These are phyloP conservation scores for Barbus barbus DNA, from an alignment of 2,113 vertebrate species.

Conservation along the genomic window DNA sequence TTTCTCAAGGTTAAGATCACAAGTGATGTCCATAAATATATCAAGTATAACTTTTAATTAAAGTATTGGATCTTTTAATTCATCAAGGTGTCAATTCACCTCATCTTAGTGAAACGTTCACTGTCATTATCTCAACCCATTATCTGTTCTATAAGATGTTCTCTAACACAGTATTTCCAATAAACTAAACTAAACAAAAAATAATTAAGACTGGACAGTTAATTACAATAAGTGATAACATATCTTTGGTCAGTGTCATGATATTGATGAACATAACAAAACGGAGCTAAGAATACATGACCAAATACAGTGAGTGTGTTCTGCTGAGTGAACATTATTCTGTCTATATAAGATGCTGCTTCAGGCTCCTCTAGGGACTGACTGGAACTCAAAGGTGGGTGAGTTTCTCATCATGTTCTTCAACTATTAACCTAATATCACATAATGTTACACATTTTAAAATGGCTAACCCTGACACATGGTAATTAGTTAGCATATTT, in stretches of 20 bases:
- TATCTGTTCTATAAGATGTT: neutral
- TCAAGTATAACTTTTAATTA: conserved; percentile 13
- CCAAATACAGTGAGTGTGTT: conserved; percentile 66
- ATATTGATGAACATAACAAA: conserved; percentile 9
- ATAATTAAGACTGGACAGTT: neutral
- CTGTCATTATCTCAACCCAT: too few species aligned
- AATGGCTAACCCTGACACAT: too few species aligned
- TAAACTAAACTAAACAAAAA: neutral
- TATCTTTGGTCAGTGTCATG: neutral
- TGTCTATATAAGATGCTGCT: conserved; percentile 68
- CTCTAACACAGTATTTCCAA: neutral
- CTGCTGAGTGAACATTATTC: conserved; percentile 56
- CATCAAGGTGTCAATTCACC: too few species aligned
- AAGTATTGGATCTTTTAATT: neutral
- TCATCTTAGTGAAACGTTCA: too few species aligned
- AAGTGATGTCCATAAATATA: conserved; percentile 37
- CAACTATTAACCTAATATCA: neutral
- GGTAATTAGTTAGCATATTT: too few species aligned
- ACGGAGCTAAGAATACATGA: conserved; percentile 57
- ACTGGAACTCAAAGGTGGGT: conserved; percentile 66
- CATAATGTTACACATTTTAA: too few species aligned
- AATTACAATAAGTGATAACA: neutral
- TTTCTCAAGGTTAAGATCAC: conserved; percentile 53
- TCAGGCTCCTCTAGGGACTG: conserved; percentile 52
- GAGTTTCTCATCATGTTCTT: conserved; percentile 4